phyloP scores from a whole-genome alignment of 2,797 vertebrate genomes.

The Taeniopygia guttata region DNA sequence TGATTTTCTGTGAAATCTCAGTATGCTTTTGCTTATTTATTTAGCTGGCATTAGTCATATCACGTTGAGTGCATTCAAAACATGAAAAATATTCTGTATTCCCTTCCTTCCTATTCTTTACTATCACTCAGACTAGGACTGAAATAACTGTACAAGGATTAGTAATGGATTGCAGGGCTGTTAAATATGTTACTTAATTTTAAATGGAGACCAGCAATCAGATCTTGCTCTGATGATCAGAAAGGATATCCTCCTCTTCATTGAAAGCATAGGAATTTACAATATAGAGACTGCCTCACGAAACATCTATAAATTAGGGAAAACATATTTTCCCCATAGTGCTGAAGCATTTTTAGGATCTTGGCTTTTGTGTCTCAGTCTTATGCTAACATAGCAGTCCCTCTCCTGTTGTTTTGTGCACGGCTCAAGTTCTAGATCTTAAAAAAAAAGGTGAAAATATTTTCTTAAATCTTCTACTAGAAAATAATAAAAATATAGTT shows the following conservation, averaged over 20 bases:
- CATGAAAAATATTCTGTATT: not conserved
- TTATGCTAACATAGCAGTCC: not conserved
- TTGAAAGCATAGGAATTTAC: not conserved
- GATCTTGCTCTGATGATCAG: not conserved
- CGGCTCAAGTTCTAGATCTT: not conserved
- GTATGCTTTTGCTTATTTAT: not conserved
- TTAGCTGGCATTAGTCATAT: not conserved
- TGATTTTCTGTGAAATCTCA: not conserved
- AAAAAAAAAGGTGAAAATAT: rapidly evolving
- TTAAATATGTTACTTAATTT: not conserved
- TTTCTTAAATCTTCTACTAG: not conserved
- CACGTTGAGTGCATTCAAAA: not conserved
- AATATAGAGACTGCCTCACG: not conserved
- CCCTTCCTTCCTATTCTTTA: not conserved
- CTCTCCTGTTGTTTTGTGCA: not conserved
- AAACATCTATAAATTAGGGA: not conserved
- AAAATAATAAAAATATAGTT: not conserved
- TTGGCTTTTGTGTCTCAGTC: not conserved
- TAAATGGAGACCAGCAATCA: not conserved
- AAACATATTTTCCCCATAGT: rapidly evolving
- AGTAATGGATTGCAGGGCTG: not conserved
- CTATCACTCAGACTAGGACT: not conserved
- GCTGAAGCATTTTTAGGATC: not conserved
- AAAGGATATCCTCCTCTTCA: not conserved
- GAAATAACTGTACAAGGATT: not conserved